Percentiles rank a stretch among this genome's conserved stretches.
phyloP scores from a whole-genome alignment of 2,113 vertebrate species.

The Macrotis lagotis region DNA sequence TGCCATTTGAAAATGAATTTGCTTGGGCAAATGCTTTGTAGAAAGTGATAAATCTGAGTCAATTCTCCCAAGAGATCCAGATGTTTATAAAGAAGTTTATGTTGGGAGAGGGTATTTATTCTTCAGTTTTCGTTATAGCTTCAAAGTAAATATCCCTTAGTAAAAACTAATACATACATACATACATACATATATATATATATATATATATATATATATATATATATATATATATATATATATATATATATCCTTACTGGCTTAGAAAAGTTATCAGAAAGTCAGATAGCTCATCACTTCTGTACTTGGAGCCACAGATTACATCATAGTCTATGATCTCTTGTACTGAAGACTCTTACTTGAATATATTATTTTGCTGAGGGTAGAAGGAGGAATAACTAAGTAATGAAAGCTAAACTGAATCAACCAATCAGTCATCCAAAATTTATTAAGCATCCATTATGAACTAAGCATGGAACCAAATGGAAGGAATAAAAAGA shows the following conservation, averaged over 20 bases:
- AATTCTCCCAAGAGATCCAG: not conserved
- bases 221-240: too few species aligned
- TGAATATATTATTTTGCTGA: not conserved
- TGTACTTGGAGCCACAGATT: not conserved
- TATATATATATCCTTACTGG: not conserved
- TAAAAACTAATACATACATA: too few species aligned
- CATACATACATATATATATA: too few species aligned
- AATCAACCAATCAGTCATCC: not conserved
- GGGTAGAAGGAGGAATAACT: not conserved
- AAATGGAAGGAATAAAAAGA: not conserved
- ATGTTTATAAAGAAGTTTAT: not conserved
- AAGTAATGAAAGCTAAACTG: not conserved
- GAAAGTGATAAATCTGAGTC: not conserved
- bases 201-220: too few species aligned
- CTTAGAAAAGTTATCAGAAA: not conserved
- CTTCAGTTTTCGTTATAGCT: not conserved
- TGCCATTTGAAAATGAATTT: not conserved
- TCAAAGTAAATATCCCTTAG: not conserved
- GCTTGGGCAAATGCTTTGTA: not conserved
- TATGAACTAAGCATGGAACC: not conserved
- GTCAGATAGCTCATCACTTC: not conserved
- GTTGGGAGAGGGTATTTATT: not conserved
- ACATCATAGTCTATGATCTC: not conserved
- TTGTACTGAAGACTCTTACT: not conserved
- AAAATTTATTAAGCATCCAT: not conserved